Evolutionary conservation across 2,888 invertebrate species (phyloP).

Genomic region (Hypomecis punctinalis): DNA sequence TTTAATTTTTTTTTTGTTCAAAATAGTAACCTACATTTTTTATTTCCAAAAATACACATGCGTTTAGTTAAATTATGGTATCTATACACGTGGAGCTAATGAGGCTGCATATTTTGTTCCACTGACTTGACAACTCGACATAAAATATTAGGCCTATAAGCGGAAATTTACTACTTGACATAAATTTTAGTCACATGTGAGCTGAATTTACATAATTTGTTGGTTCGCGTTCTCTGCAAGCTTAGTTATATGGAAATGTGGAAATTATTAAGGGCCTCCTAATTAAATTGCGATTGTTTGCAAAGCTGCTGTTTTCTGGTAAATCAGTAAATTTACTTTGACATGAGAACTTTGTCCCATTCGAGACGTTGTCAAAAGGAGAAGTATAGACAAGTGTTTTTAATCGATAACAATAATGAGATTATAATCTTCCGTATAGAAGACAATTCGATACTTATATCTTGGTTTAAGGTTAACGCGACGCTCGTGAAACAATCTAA

Average conservation of each 20-base stretch:
- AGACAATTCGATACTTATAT: too few species aligned
- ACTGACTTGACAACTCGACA: conserved; percentile 20
- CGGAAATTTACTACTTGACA: conserved; percentile 26
- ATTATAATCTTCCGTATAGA: too few species aligned
- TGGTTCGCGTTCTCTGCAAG: conserved; percentile 7
- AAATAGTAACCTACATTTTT: too few species aligned
- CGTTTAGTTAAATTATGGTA: conserved; percentile 21
- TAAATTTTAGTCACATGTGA: conserved; percentile 21
- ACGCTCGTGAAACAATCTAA: too few species aligned
- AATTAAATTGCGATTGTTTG: conserved; percentile 2
- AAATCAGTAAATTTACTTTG: too few species aligned
- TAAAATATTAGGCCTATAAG: conserved; percentile 22
- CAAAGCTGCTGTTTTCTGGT: too few species aligned
- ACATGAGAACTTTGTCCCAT: too few species aligned
- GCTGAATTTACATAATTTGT: conserved; percentile 26
- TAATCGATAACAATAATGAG: too few species aligned
- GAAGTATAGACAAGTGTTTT: too few species aligned
- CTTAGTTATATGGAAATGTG: conserved; percentile 9
- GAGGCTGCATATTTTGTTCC: conserved; percentile 18
- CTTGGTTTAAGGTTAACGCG: too few species aligned
- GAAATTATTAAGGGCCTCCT: not conserved
- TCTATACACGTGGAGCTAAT: conserved; percentile 13
- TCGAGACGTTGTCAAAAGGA: too few species aligned
- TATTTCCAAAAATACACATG: not conserved
- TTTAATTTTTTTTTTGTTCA: too few species aligned